phyloP scores from a whole-genome alignment of 1,140 invertebrate genomes.

The Zaprionus vittiger region DNA sequence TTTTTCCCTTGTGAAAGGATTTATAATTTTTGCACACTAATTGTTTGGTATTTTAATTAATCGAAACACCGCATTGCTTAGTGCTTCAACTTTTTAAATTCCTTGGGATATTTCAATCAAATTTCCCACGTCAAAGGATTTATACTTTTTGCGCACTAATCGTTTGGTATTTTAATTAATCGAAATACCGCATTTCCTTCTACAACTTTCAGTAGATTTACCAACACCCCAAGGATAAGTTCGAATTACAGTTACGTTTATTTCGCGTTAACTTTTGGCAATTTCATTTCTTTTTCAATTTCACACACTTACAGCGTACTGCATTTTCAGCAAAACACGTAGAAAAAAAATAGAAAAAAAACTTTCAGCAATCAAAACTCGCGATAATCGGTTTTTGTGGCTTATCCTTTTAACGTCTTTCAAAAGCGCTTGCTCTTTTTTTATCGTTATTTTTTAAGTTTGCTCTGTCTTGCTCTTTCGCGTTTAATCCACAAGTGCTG shows the following conservation, averaged over 20 bases:
- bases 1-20: background rate
- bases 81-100: background rate
- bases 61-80: background rate
- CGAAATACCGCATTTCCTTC: background rate
- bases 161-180: background rate
- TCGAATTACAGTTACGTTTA: background rate
- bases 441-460: background rate
- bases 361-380: background rate
- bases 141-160: background rate
- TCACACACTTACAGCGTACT: constrained; percentile 50
- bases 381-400: constrained; percentile 17
- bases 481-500: constrained; percentile 47
- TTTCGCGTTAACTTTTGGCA: background rate
- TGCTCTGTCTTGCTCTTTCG: constrained; percentile 5
- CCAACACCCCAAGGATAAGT: background rate
- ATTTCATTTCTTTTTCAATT: constrained; percentile 3
- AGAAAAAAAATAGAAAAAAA: constrained; percentile 38
- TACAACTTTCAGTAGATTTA: background rate
- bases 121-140: background rate
- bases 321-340: constrained; percentile 33
- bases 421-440: background rate
- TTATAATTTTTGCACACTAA: background rate
- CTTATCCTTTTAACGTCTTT: constrained; percentile 28
- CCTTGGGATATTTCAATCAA: background rate
- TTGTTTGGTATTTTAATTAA: background rate